Percentiles rank a stretch among this genome's conserved stretches.
Conservation (phyloP, 2,888 invertebrate species). For the Rhynchonema sp. region DNA sequence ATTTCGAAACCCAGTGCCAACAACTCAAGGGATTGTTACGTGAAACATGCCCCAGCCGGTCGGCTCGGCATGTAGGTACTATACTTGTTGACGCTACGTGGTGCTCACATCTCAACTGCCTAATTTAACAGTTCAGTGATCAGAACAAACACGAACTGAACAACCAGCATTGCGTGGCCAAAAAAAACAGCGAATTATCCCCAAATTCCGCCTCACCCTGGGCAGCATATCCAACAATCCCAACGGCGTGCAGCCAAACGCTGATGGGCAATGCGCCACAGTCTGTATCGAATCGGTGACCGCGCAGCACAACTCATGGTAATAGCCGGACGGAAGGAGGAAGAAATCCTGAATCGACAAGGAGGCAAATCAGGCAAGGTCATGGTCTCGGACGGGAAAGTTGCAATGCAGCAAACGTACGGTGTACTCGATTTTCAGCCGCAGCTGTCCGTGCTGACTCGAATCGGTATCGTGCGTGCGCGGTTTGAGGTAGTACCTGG, state of each 20-base stretch:
- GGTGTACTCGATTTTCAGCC: neutral
- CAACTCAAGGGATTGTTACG: too few relatives aligned
- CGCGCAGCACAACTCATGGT: conserved; percentile 11
- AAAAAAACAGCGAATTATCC: too few relatives aligned
- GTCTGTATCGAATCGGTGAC: conserved; percentile 8
- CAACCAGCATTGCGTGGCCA: too few relatives aligned
- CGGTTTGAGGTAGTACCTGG: conserved; percentile 4
- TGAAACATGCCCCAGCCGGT: too few relatives aligned
- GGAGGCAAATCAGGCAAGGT: neutral
- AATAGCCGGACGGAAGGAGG: conserved; percentile 12
- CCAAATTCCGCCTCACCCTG: neutral
- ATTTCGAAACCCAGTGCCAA: too few relatives aligned
- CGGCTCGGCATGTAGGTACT: too few relatives aligned
- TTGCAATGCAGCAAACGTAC: too few relatives aligned
- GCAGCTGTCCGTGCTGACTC: neutral
- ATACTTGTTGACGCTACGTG: too few relatives aligned
- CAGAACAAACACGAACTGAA: neutral
- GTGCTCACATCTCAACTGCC: neutral
- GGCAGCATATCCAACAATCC: conserved; percentile 3
- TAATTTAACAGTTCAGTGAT: neutral
- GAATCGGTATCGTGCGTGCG: neutral
- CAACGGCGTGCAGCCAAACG: neutral
- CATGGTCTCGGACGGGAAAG: neutral
- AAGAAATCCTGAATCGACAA: conserved; percentile 12
- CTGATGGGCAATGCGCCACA: neutral